These are phyloP conservation scores for Drosophila anomalipes DNA, from an alignment of 2,888 invertebrate species.

Conservation along the genomic window DNA sequence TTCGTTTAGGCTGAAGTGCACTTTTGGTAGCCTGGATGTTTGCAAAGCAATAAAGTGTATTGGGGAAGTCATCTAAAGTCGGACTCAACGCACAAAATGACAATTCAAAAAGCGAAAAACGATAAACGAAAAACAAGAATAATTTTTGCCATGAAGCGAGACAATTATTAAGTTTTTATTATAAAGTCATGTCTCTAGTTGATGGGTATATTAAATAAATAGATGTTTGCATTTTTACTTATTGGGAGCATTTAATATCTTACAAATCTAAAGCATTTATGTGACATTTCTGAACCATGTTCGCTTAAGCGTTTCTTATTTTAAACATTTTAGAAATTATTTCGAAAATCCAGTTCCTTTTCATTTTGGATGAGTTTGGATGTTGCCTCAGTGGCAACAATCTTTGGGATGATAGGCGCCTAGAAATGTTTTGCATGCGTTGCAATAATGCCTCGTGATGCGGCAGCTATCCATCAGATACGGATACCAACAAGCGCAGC, in stretches of 20 bases:
- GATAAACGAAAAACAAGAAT: background rate
- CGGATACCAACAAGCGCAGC: conserved; percentile 56
- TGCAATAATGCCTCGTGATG: conserved; percentile 58
- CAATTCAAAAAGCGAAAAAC: background rate
- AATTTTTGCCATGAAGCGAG: background rate
- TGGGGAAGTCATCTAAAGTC: background rate
- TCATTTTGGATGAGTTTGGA: background rate
- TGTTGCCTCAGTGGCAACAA: conserved; percentile 19
- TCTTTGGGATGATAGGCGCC: conserved; percentile 51
- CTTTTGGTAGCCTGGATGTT: background rate
- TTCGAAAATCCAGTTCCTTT: background rate
- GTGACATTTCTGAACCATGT: too few relatives aligned
- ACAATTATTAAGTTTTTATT: background rate
- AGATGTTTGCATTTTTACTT: background rate
- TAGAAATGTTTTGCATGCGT: conserved; percentile 49
- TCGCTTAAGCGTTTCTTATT: too few relatives aligned
- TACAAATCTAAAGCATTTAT: background rate
- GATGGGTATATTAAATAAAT: background rate
- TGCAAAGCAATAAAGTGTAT: background rate
- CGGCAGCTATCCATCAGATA: conserved; percentile 45
- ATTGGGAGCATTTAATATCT: background rate
- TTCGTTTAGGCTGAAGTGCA: conserved; percentile 3
- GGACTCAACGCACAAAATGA: background rate
- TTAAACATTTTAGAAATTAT: background rate
- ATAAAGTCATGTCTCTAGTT: background rate